These are phyloP conservation scores for Neotoma lepida DNA, from an alignment of 2,113 vertebrate species.

Conservation along the genomic window DNA sequence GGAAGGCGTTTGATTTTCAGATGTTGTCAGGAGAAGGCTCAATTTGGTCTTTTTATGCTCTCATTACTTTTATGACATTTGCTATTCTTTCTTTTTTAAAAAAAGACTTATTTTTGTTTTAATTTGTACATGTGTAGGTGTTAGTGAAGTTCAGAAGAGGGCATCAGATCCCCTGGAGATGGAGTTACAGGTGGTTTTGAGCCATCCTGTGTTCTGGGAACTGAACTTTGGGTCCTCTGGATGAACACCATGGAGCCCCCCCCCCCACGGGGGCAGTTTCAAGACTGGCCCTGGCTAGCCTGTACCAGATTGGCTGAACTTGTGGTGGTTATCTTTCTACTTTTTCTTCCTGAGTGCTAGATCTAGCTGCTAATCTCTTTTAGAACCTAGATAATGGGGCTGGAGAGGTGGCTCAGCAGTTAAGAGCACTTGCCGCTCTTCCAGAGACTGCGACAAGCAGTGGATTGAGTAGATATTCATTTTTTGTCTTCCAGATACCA, in stretches of 20 bases:
- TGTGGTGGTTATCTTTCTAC: background rate
- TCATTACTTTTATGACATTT: background rate
- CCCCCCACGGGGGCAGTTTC: background rate
- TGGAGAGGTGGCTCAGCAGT: background rate
- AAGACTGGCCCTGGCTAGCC: background rate
- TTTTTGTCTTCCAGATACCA: background rate
- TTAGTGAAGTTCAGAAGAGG: background rate
- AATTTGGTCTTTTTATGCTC: background rate
- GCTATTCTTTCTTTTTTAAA: background rate
- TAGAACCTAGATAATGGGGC: background rate
- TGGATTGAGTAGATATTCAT: background rate
- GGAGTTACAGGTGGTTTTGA: background rate
- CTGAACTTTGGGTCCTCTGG: background rate
- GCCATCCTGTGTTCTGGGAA: background rate
- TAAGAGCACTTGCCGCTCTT: background rate
- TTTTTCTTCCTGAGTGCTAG: background rate
- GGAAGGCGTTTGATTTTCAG: background rate
- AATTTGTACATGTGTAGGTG: background rate
- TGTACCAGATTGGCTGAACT: background rate
- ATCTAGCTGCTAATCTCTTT: background rate
- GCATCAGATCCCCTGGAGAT: background rate
- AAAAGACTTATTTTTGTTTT: background rate
- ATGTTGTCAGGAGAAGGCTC: background rate
- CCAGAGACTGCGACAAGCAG: background rate
- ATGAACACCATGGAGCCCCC: too few relatives aligned